These are phyloP conservation scores for Zelostemma sp. DNA, from an alignment of 1,140 invertebrate species.

Conservation along the genomic window DNA sequence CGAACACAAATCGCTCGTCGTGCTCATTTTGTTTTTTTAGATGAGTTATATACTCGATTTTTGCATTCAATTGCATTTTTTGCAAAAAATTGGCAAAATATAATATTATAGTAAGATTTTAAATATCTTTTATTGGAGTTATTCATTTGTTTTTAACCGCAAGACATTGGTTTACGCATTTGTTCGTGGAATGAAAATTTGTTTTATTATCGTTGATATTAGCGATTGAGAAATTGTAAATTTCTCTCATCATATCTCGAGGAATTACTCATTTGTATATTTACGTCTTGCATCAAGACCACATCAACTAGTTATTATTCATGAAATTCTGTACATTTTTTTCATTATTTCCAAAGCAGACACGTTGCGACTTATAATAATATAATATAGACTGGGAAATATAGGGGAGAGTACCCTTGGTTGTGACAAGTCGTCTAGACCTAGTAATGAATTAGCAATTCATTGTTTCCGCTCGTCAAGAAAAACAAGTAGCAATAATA, in stretches of 20 bases:
- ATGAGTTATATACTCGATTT: neutral
- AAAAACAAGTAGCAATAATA: no score
- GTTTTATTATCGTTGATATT: neutral
- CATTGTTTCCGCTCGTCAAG: no score
- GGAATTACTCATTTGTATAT: neutral
- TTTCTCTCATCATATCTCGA: neutral
- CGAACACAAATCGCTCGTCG: neutral
- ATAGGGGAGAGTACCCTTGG: no score
- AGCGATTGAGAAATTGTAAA: neutral
- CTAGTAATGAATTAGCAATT: no score
- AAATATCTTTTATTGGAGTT: neutral
- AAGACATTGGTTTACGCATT: neutral
- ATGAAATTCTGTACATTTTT: neutral
- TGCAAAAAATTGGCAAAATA: neutral
- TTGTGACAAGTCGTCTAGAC: no score
- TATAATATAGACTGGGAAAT: no score
- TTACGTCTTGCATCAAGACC: slow-evolving; percentile 4
- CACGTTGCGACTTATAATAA: no score
- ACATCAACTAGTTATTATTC: neutral
- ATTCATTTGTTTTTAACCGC: neutral
- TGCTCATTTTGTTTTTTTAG: neutral
- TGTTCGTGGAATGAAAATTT: neutral
- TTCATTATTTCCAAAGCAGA: no score
- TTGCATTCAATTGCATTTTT: no score
- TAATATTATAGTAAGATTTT: neutral